Base-by-base conservation (phyloP, 2,113 vertebrate species). In the Deroptyus accipitrinus region DNA sequence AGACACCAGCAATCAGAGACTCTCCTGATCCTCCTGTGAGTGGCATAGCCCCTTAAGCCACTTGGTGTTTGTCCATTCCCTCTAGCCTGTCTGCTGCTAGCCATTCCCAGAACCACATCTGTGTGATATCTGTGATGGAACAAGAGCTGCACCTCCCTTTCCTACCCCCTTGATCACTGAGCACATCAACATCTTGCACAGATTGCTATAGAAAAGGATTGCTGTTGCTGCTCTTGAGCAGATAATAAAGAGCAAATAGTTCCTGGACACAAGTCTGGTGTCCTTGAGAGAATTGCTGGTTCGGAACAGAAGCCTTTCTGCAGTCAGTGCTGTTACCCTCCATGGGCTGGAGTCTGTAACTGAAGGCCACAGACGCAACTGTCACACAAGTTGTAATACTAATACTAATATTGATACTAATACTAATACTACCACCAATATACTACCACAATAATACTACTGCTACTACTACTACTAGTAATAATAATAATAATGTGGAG, bases 21-120 rank as follows among this genome's bases (percentile, higher is more conserved):
- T 54, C 30, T 59, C 33, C 48, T 28, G 35, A 51, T 42, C 35
- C 42, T 74, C 7, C 51, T 59, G 30, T 2, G 2, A 8, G 2
- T 9, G 20, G 39, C 15, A 44, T 46, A 84, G 19, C 11, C 23
- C 27, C 42, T 83, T 76, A 39, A 68, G 9, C 9, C 44, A n/a
- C 39, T 49, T 35, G 14, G 18, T 28, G 35, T 62, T 51, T 70
- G 25, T 22, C 84, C 28, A 72, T 17, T 22, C 54, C 61, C 41
- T 59, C 2, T 0, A 70, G 55, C n/a, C 20, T 48, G 5, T 51
- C 51, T 92, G 77, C 66, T 84, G 61, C 52, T 2, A 1, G 22
- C 6, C 0, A 0, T 30, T 73, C 39, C 48, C 41, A 78, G 55
- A 67, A 46, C 59, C 37, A 27, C 0, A 0, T 27, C 52, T 52